These are phyloP conservation scores for Bombylius discolor DNA, from an alignment of 2,888 invertebrate genomes.

Conservation along the genomic window DNA sequence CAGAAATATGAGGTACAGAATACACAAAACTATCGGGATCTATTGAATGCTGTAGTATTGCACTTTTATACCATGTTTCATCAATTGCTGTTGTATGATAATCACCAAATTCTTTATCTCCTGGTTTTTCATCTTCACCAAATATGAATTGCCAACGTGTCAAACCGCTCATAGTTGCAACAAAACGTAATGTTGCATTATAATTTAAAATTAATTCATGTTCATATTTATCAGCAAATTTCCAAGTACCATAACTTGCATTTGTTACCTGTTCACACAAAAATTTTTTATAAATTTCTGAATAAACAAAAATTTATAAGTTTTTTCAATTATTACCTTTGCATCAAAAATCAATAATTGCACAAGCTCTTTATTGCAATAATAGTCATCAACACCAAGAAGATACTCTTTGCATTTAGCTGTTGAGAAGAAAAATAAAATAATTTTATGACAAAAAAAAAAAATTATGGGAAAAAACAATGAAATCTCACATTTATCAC, in stretches of 20 bases:
- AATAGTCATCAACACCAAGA: conserved; percentile 57
- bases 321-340: conserved; percentile 41
- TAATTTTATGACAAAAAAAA: background rate
- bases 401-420: conserved; percentile 53
- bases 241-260: conserved; percentile 46
- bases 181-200: conserved; percentile 64
- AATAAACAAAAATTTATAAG: conserved; percentile 17
- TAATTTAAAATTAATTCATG: conserved; percentile 48
- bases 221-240: conserved; percentile 40
- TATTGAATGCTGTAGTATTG: conserved; percentile 69
- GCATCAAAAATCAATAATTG: conserved; percentile 81
- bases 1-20: conserved; percentile 52
- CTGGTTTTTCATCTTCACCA: conserved; percentile 42
- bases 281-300: background rate
- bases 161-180: conserved; percentile 79
- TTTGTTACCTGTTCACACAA: conserved; percentile 34
- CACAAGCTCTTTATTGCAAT: conserved; percentile 72
- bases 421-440: conserved; percentile 20
- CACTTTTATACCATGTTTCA: conserved; percentile 83
- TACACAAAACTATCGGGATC: conserved; percentile 66
- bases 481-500: conserved; percentile 13
- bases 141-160: conserved; percentile 74
- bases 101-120: conserved; percentile 57
- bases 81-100: conserved; percentile 64
- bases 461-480: background rate